phyloP scores from a whole-genome alignment of 2,888 invertebrate species.

The Agrotis exclamationis region DNA sequence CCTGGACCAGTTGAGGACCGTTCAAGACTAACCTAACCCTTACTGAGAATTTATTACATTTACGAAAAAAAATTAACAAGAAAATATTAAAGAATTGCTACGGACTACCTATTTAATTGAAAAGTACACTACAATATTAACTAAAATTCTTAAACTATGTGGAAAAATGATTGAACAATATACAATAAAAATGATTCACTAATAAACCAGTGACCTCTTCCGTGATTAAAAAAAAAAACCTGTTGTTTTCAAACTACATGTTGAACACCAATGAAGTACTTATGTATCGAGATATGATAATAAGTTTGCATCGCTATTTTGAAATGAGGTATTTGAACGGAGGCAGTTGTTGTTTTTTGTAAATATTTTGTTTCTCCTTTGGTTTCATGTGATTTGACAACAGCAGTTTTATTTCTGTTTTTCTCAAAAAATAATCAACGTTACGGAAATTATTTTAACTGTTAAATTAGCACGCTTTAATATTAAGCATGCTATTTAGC shows the following conservation, averaged over 20 bases:
- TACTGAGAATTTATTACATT: conserved; percentile 85
- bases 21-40: conserved; percentile 86
- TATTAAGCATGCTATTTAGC: background rate
- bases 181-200: conserved; percentile 91
- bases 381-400: conserved; percentile 63
- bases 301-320: conserved; percentile 71
- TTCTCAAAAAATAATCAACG: conserved; percentile 69
- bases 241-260: conserved; percentile 67
- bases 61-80: conserved; percentile 90
- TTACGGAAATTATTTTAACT: conserved; percentile 36
- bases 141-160: conserved; percentile 89
- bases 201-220: conserved; percentile 85
- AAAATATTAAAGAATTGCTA: conserved; percentile 88
- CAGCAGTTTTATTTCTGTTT: conserved; percentile 58
- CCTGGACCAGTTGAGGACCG: conserved; percentile 84
- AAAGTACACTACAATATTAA: conserved; percentile 89
- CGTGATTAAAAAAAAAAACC: conserved; percentile 49
- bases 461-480: conserved; percentile 12
- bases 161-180: conserved; percentile 91
- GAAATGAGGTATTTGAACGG: conserved; percentile 80
- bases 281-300: conserved; percentile 42
- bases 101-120: conserved; percentile 88
- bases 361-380: conserved; percentile 49
- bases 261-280: conserved; percentile 29
- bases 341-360: conserved; percentile 67